Evolutionary conservation across 2,797 vertebrate genomes (phyloP).

Genomic region (Falco columbarius): DNA sequence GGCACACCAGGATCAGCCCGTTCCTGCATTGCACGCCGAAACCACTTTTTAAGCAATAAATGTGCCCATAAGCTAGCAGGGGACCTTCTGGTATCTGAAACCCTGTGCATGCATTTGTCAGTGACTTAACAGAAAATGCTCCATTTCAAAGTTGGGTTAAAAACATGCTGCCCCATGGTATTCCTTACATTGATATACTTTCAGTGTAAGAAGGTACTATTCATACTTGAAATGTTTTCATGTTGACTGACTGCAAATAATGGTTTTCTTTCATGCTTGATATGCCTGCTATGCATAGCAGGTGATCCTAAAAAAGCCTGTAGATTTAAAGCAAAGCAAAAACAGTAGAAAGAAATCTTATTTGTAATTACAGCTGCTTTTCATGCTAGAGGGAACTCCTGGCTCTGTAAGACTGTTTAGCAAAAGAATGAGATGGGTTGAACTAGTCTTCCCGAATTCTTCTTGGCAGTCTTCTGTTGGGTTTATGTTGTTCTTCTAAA

Average conservation of each 20-base stretch:
- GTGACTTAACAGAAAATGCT: neutral
- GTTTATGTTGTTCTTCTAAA: constrained; percentile 18
- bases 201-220: neutral
- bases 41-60: constrained; percentile 19
- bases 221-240: neutral
- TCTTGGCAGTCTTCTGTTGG: neutral
- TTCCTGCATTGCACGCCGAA: neutral
- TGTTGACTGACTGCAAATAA: neutral
- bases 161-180: neutral
- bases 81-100: neutral
- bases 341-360: neutral
- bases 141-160: neutral
- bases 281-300: neutral
- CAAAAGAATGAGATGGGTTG: neutral
- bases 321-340: neutral
- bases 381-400: neutral
- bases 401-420: neutral
- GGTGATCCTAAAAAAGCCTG: neutral
- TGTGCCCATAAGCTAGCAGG: neutral
- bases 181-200: neutral
- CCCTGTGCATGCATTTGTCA: neutral
- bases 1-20: neutral
- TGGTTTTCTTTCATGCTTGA: neutral
- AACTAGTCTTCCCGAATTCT: neutral
- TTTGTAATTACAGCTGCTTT: neutral